A percentile compares a stretch with the other conserved stretches of the same genome.
These are phyloP conservation scores for Parnassius glacialis DNA, from an alignment of 2,888 invertebrate genomes.

Conservation along the genomic window DNA sequence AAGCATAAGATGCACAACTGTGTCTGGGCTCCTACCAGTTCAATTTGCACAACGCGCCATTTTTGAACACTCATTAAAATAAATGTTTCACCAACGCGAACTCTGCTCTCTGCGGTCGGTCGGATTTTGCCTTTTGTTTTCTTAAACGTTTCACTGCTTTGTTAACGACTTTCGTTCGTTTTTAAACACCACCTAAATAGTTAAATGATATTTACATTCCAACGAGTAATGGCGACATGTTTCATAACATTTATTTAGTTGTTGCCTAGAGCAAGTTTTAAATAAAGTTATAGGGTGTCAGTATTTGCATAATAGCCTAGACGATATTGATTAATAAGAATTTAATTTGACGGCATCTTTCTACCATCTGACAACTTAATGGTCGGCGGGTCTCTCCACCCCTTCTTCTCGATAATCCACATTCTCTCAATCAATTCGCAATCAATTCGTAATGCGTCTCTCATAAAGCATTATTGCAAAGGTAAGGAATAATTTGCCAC, in stretches of 20 bases:
- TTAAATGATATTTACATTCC: conserved; percentile 17
- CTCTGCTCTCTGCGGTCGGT: conserved; percentile 1
- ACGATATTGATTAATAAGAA: no score
- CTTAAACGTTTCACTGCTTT: conserved; percentile 21
- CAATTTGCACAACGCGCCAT: conserved; percentile 12
- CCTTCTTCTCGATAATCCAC: no score
- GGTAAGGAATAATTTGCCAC: no score
- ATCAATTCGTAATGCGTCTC: no score
- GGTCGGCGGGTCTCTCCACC: no score
- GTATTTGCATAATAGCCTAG: no score
- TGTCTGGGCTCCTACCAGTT: conserved; percentile 9
- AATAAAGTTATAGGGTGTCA: no score
- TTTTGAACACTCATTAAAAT: conserved; percentile 25
- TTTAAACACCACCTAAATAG: conserved; percentile 16
- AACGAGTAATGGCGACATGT: neutral
- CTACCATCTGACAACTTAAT: no score
- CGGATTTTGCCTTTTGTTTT: conserved; percentile 23
- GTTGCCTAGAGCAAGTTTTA: no score
- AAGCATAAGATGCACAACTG: conserved; percentile 3
- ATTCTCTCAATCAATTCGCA: no score
- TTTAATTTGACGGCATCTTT: no score
- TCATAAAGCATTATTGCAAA: no score
- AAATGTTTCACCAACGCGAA: conserved; percentile 19
- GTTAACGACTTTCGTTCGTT: conserved; percentile 18
- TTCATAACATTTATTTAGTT: neutral